Evolutionary conservation across 2,888 invertebrate species (phyloP).

Genomic region (Chaitophorus viminalis): DNA sequence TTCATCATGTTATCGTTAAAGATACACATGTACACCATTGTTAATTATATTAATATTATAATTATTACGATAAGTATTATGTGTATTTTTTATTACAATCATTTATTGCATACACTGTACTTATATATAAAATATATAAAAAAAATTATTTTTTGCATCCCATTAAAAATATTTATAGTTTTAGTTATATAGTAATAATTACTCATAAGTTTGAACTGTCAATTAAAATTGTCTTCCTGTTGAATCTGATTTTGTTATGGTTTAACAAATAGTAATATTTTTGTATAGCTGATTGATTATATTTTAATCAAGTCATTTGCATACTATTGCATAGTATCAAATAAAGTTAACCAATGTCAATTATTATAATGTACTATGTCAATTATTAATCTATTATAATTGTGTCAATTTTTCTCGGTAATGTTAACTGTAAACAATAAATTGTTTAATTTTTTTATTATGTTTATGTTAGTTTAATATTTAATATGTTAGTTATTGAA

Average conservation of each 20-base stretch:
- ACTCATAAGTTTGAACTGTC: neutral
- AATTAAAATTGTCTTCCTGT: conserved; percentile 47
- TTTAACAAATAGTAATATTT: conserved; percentile 36
- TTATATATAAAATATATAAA: no score
- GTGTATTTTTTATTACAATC: neutral
- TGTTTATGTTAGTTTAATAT: neutral
- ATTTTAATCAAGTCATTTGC: neutral
- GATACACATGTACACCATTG: neutral
- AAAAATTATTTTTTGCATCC: neutral
- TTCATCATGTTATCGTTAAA: neutral
- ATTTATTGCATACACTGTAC: neutral
- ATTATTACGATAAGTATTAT: neutral
- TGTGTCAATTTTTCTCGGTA: conserved; percentile 2
- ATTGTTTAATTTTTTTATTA: conserved; percentile 1
- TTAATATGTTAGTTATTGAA: no score
- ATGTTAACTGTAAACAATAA: conserved; percentile 31
- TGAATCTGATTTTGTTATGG: conserved; percentile 48
- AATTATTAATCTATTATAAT: conserved; percentile 15
- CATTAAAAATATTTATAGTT: conserved; percentile 14
- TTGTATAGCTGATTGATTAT: conserved; percentile 32
- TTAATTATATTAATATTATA: conserved; percentile 24
- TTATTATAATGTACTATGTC: conserved; percentile 37
- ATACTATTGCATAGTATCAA: neutral
- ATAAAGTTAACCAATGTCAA: conserved; percentile 11
- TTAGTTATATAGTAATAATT: conserved; percentile 6